Evolutionary conservation across 2,888 invertebrate species (phyloP).

Genomic region (Phengaris alcon): DNA sequence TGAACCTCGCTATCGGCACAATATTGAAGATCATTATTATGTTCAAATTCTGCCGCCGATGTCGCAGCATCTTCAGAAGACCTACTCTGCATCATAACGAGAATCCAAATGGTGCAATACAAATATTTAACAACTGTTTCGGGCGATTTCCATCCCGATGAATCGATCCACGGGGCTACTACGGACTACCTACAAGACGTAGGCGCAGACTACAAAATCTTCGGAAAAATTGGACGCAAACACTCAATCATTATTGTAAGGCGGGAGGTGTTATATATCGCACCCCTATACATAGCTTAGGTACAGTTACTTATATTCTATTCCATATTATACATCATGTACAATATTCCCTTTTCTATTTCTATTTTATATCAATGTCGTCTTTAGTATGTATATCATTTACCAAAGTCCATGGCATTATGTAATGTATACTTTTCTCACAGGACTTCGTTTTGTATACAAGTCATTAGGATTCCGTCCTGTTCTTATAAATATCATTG

Average conservation of each 20-base stretch:
- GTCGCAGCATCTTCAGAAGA: not conserved
- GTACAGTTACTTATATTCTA: too few relatives aligned
- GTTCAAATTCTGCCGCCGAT: not conserved
- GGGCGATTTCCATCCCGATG: slow-evolving; percentile 27
- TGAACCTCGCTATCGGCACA: not conserved
- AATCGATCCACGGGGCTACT: too few relatives aligned
- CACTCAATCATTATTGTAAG: slow-evolving; percentile 36
- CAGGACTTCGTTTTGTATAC: too few relatives aligned
- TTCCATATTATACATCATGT: not conserved
- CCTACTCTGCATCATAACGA: not conserved
- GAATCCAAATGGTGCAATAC: slow-evolving; percentile 28
- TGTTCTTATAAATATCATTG: too few relatives aligned
- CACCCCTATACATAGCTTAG: too few relatives aligned
- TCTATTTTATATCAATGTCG: not conserved
- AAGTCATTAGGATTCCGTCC: too few relatives aligned
- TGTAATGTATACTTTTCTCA: too few relatives aligned
- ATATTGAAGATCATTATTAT: not conserved
- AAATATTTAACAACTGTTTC: slow-evolving; percentile 39
- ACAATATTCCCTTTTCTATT: not conserved
- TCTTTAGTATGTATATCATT: not conserved
- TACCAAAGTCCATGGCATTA: too few relatives aligned
- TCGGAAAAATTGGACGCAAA: slow-evolving; percentile 33
- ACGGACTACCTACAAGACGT: too few relatives aligned
- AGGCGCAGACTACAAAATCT: not conserved
- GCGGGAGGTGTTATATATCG: slow-evolving; percentile 24